A percentile compares a stretch with the other conserved stretches of the same genome.
Conservation (phyloP, 2,113 vertebrate genomes). For the Prionailurus viverrinus region DNA sequence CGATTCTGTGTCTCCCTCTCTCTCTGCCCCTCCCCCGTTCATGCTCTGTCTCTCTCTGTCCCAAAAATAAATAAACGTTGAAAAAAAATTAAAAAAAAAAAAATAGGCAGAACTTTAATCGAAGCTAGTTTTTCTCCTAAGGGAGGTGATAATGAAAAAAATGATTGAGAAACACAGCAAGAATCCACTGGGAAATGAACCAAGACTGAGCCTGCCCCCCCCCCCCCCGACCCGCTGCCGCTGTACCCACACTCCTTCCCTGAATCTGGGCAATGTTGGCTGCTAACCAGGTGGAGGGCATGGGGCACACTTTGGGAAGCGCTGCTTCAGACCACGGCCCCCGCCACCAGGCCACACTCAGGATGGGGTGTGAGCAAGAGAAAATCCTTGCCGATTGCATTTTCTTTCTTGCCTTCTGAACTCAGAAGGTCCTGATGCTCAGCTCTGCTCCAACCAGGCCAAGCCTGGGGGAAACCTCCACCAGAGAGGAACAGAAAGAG, state of each 20-base stretch:
- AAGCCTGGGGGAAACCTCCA: background rate
- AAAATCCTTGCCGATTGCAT: no score
- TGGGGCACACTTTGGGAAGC: background rate
- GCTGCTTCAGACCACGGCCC: background rate
- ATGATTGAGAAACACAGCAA: background rate
- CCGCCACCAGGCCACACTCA: background rate
- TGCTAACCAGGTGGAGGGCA: background rate
- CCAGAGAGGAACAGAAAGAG: background rate
- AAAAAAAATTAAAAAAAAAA: no score
- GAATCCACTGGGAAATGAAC: background rate
- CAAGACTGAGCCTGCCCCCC: background rate
- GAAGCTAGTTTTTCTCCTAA: background rate
- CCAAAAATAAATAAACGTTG: no score
- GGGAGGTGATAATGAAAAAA: background rate
- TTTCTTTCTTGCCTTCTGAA: background rate
- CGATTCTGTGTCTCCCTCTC: no score
- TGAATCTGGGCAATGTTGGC: background rate
- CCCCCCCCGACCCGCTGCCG: no score
- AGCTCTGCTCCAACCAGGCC: background rate
- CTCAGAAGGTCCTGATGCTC: background rate
- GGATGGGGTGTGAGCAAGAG: no score
- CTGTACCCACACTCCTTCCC: background rate
- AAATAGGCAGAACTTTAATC: background rate
- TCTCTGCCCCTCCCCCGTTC: no score
- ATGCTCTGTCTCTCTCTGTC: no score